Evolutionary conservation across 2,888 invertebrate species (phyloP).

Genomic region (Liodrosophila aerea): DNA sequence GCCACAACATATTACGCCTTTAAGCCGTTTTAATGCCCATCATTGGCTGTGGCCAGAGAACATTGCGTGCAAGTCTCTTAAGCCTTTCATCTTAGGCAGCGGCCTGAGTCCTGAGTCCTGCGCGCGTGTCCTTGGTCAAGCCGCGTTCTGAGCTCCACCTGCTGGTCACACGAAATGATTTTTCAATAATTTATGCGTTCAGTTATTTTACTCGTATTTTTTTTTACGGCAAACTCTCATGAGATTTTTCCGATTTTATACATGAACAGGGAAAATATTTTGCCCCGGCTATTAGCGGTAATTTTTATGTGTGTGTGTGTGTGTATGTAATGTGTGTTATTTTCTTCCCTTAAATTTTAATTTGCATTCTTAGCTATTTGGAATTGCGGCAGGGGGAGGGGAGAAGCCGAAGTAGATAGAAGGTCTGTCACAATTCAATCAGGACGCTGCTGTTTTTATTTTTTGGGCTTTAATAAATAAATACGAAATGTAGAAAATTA

Average conservation of each 20-base stretch:
- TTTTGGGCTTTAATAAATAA: slow-evolving; percentile 67
- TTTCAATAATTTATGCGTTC: slow-evolving; percentile 50
- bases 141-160: neutral
- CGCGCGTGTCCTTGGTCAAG: slow-evolving; percentile 32
- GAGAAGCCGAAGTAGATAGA: slow-evolving; percentile 3
- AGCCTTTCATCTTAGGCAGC: slow-evolving; percentile 49
- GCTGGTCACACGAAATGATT: slow-evolving; percentile 19
- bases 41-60: slow-evolving; percentile 48
- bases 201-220: slow-evolving; percentile 27
- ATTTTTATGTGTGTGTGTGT: slow-evolving; percentile 39
- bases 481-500: slow-evolving; percentile 71
- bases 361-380: slow-evolving; percentile 63
- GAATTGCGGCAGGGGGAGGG: neutral
- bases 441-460: slow-evolving; percentile 35
- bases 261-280: slow-evolving; percentile 19
- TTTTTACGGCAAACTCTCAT: slow-evolving; percentile 39
- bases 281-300: slow-evolving; percentile 45
- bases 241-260: slow-evolving; percentile 37
- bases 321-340: neutral
- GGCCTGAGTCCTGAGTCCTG: neutral
- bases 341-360: slow-evolving; percentile 48
- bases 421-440: slow-evolving; percentile 73
- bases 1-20: slow-evolving; percentile 71
- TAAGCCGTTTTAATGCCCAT: slow-evolving; percentile 72
- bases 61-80: slow-evolving; percentile 51